Base-by-base conservation (phyloP, 2,888 invertebrate genomes). In the Drosophila lutescens region DNA sequence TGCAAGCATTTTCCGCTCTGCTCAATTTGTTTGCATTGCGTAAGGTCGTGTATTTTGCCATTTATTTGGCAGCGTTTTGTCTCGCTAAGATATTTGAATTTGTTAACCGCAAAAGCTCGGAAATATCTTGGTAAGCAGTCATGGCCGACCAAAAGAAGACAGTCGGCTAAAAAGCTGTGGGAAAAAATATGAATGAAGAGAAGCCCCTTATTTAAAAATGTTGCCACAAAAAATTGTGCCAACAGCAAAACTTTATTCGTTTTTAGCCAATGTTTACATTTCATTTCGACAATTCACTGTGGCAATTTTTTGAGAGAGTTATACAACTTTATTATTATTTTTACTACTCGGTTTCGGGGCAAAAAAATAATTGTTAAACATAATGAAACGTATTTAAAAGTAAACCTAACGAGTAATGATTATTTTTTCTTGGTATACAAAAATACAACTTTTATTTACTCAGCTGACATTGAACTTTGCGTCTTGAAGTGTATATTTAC, bases 11-110 rank as follows among this genome's bases (percentile, higher is more conserved):
- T 68, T 68, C 34, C 38, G 58, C 70, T 58, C 51, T 46, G 12
- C 74, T 43, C 44, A 67, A 50, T 67, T 58, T 36, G 58, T 69
- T 73, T 41, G 55, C 63, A 76, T 61, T 76, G 74, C 70, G 66
- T 70, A 63, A 76, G 79, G 81, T 84, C 74, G 54, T 38, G 73
- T 63, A 55, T 56, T 59, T 59, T 46, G 50, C 62, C 44, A 58
- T 55, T 59, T 41, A 41, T 30, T 41, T 30, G 26, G 40, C 40
- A 30, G 26, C 20, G 40, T 43, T 38, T 32, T 58, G 26, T 68
- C 60, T 58, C 40, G 46, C 38, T 38, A n/a, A 66, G 65, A 59
- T 61, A 63, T 79, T 74, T 74, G 41, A 81, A 70, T 49, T 81
- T 65, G 74, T 59, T 66, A 74, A 40, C 58, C 74, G 51, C 66